phyloP scores from a whole-genome alignment of 2,797 vertebrate genomes.

The Alfaro cultratus region DNA sequence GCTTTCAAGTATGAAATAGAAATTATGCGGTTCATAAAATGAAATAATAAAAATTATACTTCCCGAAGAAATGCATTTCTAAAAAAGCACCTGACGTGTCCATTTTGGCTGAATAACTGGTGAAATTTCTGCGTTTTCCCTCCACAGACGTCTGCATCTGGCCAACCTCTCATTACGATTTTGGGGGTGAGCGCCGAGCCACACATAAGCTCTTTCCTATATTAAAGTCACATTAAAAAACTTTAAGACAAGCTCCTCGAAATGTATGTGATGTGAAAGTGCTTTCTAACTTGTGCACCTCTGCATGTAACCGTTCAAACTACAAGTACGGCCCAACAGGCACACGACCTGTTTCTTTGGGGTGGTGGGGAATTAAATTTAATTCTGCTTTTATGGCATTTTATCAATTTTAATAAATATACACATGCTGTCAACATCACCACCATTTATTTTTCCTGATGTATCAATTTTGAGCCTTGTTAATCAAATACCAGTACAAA shows the following conservation, averaged over 20 bases:
- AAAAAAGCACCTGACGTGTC: conserved; percentile 33
- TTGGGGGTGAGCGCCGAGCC: conserved; percentile 61
- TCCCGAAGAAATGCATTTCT: conserved; percentile 47
- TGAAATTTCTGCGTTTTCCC: conserved; percentile 58
- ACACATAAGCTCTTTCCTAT: conserved; percentile 26
- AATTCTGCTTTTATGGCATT: conserved; percentile 2
- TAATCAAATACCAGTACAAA: conserved; percentile 65
- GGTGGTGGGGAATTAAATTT: conserved; percentile 1
- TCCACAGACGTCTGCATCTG: conserved; percentile 68
- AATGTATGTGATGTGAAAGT: conserved; percentile 15
- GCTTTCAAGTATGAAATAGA: conserved; percentile 79
- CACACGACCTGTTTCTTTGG: not conserved
- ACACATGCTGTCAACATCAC: conserved; percentile 60
- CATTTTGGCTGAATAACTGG: conserved; percentile 47
- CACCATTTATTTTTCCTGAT: conserved; percentile 64
- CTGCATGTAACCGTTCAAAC: conserved; percentile 40
- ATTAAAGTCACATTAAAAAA: conserved; percentile 22
- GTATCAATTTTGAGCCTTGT: conserved; percentile 65
- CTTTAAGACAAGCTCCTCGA: conserved; percentile 18
- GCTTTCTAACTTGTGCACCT: conserved; percentile 28
- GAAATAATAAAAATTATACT: conserved; percentile 62
- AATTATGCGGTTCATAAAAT: conserved; percentile 70
- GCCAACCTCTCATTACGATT: conserved; percentile 70
- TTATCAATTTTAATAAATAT: conserved; percentile 27
- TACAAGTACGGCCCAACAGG: conserved; percentile 7